Evolutionary conservation across 2,888 invertebrate genomes (phyloP).

Genomic region (Drosophila eohydei): DNA sequence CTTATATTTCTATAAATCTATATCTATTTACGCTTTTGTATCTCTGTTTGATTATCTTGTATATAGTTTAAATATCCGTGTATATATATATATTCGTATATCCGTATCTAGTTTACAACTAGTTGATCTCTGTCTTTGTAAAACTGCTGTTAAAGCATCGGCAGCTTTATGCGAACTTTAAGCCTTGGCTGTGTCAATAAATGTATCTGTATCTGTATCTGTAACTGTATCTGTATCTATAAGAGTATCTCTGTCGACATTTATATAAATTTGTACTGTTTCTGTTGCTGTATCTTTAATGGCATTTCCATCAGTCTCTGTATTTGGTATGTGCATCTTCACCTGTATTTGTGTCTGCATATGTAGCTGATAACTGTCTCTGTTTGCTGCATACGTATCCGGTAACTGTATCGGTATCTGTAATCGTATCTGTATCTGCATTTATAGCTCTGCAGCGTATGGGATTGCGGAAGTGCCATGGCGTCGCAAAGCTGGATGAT

Average conservation of each 20-base stretch:
- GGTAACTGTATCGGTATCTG: constrained; percentile 31
- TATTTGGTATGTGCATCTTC: not conserved
- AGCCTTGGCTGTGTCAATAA: not conserved
- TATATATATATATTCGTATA: too few species aligned
- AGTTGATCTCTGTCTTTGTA: too few species aligned
- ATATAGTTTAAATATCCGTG: too few species aligned
- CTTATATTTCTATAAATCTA: not conserved
- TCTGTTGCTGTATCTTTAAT: not conserved
- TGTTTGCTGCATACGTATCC: constrained; percentile 8
- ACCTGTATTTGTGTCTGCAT: constrained; percentile 19
- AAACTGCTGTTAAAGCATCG: not conserved
- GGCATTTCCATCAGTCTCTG: not conserved
- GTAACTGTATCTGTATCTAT: not conserved
- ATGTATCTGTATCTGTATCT: not conserved
- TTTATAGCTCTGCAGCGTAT: constrained; percentile 20
- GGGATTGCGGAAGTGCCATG: constrained; percentile 58
- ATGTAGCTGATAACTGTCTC: constrained; percentile 26
- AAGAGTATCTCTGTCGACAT: not conserved
- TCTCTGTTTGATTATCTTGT: not conserved
- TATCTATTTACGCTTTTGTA: not conserved
- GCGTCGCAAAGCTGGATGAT: constrained; percentile 25
- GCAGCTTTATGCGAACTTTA: not conserved
- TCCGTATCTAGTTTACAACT: not conserved
- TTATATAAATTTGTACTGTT: too few species aligned
- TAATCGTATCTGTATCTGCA: constrained; percentile 32